Evolutionary conservation across 1,140 invertebrate species (phyloP), one percentile per base, ranked within the genome.

Genomic region (Littorina saxatilis): DNA sequence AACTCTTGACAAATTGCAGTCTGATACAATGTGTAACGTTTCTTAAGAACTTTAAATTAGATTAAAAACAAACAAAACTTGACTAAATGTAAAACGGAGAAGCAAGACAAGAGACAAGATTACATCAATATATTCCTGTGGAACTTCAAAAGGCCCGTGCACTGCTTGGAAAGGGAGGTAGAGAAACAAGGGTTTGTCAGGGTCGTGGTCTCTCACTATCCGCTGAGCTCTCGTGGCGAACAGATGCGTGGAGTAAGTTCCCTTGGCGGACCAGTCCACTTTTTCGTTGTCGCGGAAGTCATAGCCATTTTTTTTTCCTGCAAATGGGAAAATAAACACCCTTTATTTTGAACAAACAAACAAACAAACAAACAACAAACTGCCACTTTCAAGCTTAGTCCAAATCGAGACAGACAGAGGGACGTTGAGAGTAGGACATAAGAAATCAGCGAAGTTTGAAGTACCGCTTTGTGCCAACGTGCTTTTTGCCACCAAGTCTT

Each of bases 81-180:
- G n/a, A n/a, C n/a, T n/a, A n/a, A n/a, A n/a, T n/a, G n/a, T n/a
- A n/a, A n/a, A n/a, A n/a, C n/a, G n/a, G n/a, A n/a, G n/a, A n/a
- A n/a, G n/a, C n/a, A n/a, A n/a, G n/a, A n/a, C n/a, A n/a, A n/a
- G n/a, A n/a, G n/a, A n/a, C n/a, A n/a, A n/a, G n/a, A n/a, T n/a
- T 17, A 47, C 43, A 5, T 47, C 43, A 9, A 47, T 47, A 17
- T 47, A 47, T 5, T 5, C 43, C 43, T 47, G 43, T 17, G 43
- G 43, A 47, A 47, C 43, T 17, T 47, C 43, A 47, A 47, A 47
- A 5, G 43, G 43, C 43, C 43, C 43, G 43, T 47, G 43, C 7
- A 47, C 43, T 9, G 87, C 86, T 83, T 91, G 90, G 75, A 88
- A 90, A 23, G 90, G 79, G 11, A 91, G 78, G 68, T 90, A 91